Evolutionary conservation across 2,888 invertebrate genomes (phyloP).

Genomic region (Catocala sponsa): DNA sequence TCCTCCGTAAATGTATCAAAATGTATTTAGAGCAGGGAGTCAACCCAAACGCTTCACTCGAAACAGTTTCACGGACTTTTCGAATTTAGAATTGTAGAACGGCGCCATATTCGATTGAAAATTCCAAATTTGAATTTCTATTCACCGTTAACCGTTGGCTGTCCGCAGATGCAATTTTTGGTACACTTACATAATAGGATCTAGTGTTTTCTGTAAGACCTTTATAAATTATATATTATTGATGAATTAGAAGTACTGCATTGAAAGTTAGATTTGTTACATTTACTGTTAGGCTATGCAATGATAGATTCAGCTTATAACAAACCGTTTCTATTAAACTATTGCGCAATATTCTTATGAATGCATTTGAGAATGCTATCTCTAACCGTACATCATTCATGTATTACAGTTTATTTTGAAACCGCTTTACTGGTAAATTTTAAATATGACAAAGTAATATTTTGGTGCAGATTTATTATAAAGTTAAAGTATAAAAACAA

Average conservation of each 20-base stretch:
- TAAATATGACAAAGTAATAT: no score
- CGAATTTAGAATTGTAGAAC: slow-evolving; percentile 67
- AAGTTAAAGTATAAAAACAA: no score
- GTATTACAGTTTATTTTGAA: no score
- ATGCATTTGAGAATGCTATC: no score
- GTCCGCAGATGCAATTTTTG: slow-evolving; percentile 39
- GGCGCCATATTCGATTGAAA: slow-evolving; percentile 62
- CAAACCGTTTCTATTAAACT: no score
- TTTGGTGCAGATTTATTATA: no score
- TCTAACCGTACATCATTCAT: no score
- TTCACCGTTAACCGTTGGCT: slow-evolving; percentile 63
- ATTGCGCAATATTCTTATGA: no score
- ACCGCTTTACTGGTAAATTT: no score
- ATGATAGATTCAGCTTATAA: no score
- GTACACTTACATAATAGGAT: slow-evolving; percentile 40
- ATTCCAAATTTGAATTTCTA: slow-evolving; percentile 70
- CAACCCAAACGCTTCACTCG: slow-evolving; percentile 43
- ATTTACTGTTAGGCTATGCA: slow-evolving; percentile 11
- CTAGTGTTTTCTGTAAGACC: slow-evolving; percentile 21
- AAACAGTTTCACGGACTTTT: slow-evolving; percentile 69
- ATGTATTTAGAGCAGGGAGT: slow-evolving; percentile 55
- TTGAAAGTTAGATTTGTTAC: slow-evolving; percentile 13
- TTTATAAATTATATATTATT: slow-evolving; percentile 13
- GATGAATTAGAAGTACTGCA: background rate
- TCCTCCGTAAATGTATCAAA: slow-evolving; percentile 43